Percentiles rank a stretch among this genome's conserved stretches.
Conservation (phyloP, 1,140 invertebrate genomes). For the Drepana arcuata region DNA sequence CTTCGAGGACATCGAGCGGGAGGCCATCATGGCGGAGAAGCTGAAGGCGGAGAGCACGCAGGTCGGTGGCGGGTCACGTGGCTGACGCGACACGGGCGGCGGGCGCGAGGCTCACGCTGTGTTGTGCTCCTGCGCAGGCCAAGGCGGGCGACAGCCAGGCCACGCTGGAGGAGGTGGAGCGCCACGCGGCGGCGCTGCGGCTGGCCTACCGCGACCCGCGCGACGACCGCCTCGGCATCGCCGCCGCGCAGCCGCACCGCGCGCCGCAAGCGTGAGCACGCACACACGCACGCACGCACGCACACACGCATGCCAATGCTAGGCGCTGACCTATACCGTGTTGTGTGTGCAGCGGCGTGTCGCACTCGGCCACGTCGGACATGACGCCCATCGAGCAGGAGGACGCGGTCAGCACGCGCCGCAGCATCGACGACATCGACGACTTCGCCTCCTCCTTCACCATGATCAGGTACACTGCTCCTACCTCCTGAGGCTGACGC, state of each 20-base stretch:
- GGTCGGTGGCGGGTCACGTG: slow-evolving; percentile 5
- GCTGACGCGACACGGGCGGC: slow-evolving; percentile 1
- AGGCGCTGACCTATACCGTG: neutral
- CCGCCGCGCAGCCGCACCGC: slow-evolving; percentile 57
- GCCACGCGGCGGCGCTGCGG: slow-evolving; percentile 83
- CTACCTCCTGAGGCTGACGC: neutral
- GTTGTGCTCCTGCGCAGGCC: too few species aligned
- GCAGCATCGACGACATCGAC: slow-evolving; percentile 46
- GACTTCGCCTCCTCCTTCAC: slow-evolving; percentile 69
- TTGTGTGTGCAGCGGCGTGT: slow-evolving; percentile 70
- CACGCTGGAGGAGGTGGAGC: slow-evolving; percentile 59
- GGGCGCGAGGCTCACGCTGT: too few species aligned
- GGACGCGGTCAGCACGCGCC: slow-evolving; percentile 36
- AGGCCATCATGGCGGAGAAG: slow-evolving; percentile 87
- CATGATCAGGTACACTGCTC: slow-evolving; percentile 58
- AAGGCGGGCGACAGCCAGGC: slow-evolving; percentile 43
- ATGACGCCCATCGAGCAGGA: slow-evolving; percentile 96
- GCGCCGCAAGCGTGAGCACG: neutral
- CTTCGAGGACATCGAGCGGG: slow-evolving; percentile 96
- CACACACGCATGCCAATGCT: neutral
- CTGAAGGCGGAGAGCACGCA: slow-evolving; percentile 71
- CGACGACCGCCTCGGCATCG: slow-evolving; percentile 95
- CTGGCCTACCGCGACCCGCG: slow-evolving; percentile 94
- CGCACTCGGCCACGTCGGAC: slow-evolving; percentile 93
- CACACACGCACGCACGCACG: slow-evolving; percentile 1